Conservation (phyloP, 2,797 vertebrate species). For the Philypnodon macrostomus region DNA sequence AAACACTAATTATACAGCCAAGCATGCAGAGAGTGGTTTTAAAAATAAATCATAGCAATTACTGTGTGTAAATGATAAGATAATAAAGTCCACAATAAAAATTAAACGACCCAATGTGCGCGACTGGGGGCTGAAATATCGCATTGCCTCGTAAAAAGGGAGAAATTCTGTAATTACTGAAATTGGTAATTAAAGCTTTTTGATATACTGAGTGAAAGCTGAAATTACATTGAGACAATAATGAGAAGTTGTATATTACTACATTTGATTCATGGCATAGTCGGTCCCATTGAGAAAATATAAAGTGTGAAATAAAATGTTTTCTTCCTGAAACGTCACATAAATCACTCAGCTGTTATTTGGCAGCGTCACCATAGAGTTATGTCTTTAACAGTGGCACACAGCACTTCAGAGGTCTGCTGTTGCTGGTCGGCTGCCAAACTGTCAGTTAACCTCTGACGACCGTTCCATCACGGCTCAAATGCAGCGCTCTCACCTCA, state of each 20-base stretch:
- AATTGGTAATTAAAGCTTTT: not conserved
- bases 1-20: too few relatives aligned
- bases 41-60: too few relatives aligned
- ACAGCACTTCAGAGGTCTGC: not conserved
- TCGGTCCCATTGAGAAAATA: not conserved
- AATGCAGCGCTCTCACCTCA: conserved; percentile 81
- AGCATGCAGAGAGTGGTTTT: too few relatives aligned
- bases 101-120: too few relatives aligned
- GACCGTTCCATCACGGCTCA: conserved; percentile 9
- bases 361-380: not conserved
- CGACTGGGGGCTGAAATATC: too few relatives aligned
- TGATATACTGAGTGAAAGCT: not conserved
- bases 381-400: not conserved
- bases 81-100: too few relatives aligned
- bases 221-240: not conserved
- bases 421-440: not conserved
- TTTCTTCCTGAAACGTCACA: conserved; percentile 1
- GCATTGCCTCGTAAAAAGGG: too few relatives aligned
- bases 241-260: not conserved
- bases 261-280: not conserved
- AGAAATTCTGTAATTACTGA: not conserved
- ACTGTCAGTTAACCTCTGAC: conserved; percentile 4
- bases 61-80: too few relatives aligned
- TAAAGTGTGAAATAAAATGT: not conserved
- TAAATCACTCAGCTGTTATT: not conserved